Evolutionary conservation across 92 coral and sea anemone genomes (phyloP), one percentile per base, ranked within the genome.

Genomic region (Epizoanthus ramosus): DNA sequence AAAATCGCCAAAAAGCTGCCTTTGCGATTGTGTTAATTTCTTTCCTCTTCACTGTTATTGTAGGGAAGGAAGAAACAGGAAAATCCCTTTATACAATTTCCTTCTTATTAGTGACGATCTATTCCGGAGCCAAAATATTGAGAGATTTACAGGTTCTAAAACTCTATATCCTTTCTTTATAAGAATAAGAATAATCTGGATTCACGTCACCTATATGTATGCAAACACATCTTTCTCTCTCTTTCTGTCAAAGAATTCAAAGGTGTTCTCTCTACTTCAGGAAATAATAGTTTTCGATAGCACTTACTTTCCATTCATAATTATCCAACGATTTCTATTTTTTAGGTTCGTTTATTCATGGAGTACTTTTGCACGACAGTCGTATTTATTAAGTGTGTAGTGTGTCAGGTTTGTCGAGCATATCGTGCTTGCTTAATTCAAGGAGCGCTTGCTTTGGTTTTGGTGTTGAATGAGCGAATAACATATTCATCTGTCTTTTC

Each of bases 401-500:
- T 77, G 63, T 63, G 28, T 61, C 57, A 21, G 21, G 57, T 35
- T 61, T 41, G 82, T 37, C 43, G 22, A 21, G 23, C 57, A 60
- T 57, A 41, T 61, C 82, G 63, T 77, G 82, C 71, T 77, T 77
- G 71, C 70, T 45, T 61, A 61, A 52, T 77, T 77, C 57, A 53
- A 37, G 13, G 37, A 41, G 23, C 37, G 22, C 47, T 76, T 76
- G 68, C 41, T 39, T 61, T 77, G 57, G 21, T 21, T 39, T 61
- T 77, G 57, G 57, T 77, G 82, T 43, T 61, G 71, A 77, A 77
- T 60, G 68, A 39, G 63, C 22, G 57, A 77, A 37, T 77, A 60
- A 63, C 82, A 77, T 77, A 41, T 77, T n/a, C 23, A 43, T 61
- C 15, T 77, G 13, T 59, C 25, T 41, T 43, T 41, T 77, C 65